These are phyloP conservation scores for Cheumatopsyche charites DNA, from an alignment of 1,140 invertebrate species.

Conservation along the genomic window DNA sequence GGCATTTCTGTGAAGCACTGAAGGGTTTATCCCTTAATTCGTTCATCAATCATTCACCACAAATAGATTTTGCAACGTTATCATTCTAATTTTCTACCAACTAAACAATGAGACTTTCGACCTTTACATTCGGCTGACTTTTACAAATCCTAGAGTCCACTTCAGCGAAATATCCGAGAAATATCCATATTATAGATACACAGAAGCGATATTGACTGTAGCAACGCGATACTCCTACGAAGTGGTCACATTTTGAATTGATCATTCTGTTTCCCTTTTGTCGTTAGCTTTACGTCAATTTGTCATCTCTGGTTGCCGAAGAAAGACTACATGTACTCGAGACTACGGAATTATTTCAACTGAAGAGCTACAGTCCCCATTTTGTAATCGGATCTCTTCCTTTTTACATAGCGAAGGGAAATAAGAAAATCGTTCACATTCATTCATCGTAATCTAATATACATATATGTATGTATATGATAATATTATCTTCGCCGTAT, in stretches of 20 bases:
- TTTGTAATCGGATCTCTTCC: conserved; percentile 7
- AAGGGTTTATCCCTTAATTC: conserved; percentile 6
- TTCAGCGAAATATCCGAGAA: too few relatives aligned
- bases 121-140: too few relatives aligned
- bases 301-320: background rate
- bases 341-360: background rate
- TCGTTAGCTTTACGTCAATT: background rate
- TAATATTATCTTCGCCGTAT: too few relatives aligned
- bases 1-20: background rate
- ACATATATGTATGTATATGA: too few relatives aligned
- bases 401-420: background rate
- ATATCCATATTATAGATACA: too few relatives aligned
- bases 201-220: too few relatives aligned
- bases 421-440: too few relatives aligned
- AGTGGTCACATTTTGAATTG: conserved; percentile 20
- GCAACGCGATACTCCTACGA: conserved; percentile 1
- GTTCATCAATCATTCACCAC: conserved; percentile 12
- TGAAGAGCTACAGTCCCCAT: background rate
- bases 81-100: background rate
- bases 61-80: conserved; percentile 6
- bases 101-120: too few relatives aligned
- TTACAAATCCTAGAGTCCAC: too few relatives aligned
- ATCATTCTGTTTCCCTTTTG: background rate
- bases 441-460: too few relatives aligned
- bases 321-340: background rate